These are phyloP conservation scores for Charanyca ferruginea DNA, from an alignment of 2,888 invertebrate genomes.

Conservation along the genomic window DNA sequence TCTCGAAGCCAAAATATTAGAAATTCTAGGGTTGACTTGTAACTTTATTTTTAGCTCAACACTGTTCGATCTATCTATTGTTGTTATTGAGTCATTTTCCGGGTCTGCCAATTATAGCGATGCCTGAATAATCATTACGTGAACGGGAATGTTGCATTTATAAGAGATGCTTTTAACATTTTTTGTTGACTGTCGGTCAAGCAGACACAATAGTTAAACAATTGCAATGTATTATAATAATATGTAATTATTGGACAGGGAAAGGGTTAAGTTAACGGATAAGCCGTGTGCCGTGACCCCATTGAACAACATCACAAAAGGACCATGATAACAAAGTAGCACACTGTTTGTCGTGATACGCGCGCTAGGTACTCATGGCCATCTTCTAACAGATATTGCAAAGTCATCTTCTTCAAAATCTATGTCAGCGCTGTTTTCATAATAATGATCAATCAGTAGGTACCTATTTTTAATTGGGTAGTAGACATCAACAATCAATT, in stretches of 20 bases:
- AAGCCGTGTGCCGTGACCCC: constrained; percentile 31
- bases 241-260: too few species aligned
- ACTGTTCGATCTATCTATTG: not conserved
- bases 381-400: constrained; percentile 2
- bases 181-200: too few species aligned
- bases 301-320: constrained; percentile 3
- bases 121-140: not conserved
- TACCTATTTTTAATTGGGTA: not conserved
- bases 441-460: not conserved
- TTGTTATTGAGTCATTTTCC: constrained; percentile 1
- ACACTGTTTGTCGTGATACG: constrained; percentile 19
- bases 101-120: not conserved
- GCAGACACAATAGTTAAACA: too few species aligned
- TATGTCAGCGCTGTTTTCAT: not conserved
- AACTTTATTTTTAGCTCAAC: not conserved
- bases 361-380: not conserved
- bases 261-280: constrained; percentile 14
- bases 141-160: not conserved
- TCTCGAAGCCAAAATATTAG: not conserved
- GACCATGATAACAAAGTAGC: constrained; percentile 16
- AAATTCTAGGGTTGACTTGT: not conserved
- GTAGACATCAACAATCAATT: too few species aligned
- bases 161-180: constrained; percentile 1
- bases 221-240: too few species aligned
- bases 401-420: not conserved